These are phyloP conservation scores for Samia ricini DNA, from an alignment of 1,140 invertebrate genomes.

Conservation along the genomic window DNA sequence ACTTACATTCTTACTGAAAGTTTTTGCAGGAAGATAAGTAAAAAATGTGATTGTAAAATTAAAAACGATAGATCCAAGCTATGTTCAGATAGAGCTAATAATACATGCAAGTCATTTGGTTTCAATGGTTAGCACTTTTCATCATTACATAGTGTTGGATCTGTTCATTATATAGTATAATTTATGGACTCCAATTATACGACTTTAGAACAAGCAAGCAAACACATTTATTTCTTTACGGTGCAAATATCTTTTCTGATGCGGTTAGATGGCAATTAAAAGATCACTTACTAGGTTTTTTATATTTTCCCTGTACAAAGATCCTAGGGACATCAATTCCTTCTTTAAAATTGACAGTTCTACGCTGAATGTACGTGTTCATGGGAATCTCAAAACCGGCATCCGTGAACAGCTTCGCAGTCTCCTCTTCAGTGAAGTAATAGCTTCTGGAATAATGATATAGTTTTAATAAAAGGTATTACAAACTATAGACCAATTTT, in stretches of 20 bases:
- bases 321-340: slow-evolving; percentile 92
- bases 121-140: slow-evolving; percentile 74
- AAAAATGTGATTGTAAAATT: too few relatives aligned
- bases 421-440: slow-evolving; percentile 87
- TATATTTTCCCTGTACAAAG: slow-evolving; percentile 95
- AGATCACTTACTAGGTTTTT: too few relatives aligned
- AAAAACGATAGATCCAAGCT: not conserved
- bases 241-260: too few relatives aligned
- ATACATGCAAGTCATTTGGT: slow-evolving; percentile 71
- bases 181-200: too few relatives aligned
- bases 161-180: too few relatives aligned
- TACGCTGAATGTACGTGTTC: slow-evolving; percentile 88
- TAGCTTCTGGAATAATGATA: slow-evolving; percentile 84
- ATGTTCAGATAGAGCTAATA: slow-evolving; percentile 73
- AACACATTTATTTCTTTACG: too few relatives aligned
- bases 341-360: slow-evolving; percentile 95
- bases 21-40: too few relatives aligned
- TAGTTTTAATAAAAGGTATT: not conserved
- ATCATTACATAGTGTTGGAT: slow-evolving; percentile 37
- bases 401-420: slow-evolving; percentile 80
- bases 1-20: too few relatives aligned
- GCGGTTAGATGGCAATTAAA: too few relatives aligned
- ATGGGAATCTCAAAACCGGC: slow-evolving; percentile 84
- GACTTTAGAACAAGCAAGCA: too few relatives aligned
- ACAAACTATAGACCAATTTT: not conserved